Base-by-base conservation (phyloP, 2,797 vertebrate species). In the Lepus oiostolus region DNA sequence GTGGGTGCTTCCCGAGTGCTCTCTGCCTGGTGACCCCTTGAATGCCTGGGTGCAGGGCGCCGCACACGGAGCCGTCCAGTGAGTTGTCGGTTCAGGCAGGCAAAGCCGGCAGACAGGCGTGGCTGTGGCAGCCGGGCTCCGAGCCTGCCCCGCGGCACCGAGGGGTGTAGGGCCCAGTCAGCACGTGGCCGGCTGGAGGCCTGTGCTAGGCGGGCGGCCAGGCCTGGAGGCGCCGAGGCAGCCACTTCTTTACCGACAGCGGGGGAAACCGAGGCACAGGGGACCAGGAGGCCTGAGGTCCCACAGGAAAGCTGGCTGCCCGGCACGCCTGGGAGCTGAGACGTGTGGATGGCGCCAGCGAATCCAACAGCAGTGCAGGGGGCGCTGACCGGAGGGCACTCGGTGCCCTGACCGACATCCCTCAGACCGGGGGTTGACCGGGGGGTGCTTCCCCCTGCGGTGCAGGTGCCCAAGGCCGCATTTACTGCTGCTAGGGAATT, bases 301-400 rank as follows among this genome's bases (percentile, higher is more conserved):
- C 21, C 32, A 4, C 9, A n/a, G 79, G 26, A 38, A 28, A 22
- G 63, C 35, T 5, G 0, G 3, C 30, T 12, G 30, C 75, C 63
- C 17, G 35, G 35, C 52, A 32, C 7, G 35, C 22, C 24, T 30
- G 38, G 42, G 52, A 5, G 42, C 71, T 71, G 52, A 11, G 32
- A n/a, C 17, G 7, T 54, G 17, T 7, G 28, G 28, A 26, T 17
- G 17, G 47, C 1, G 0, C 28, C n/a, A 4, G 17, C 2, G 3
- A 2, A 5, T 14, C 11, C 65, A 8, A 16, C 14, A 62, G 42
- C 42, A 4, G 54, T 2, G 11, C 80, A n/a, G 17, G 70, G 12
- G 0, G 0, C 13, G 9, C 21, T 32, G 76, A 0, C 21, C 17
- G 5, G 77, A 26, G 19, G 1, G 1, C 21, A 50, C 19, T 1